These are phyloP conservation scores for Hesperia comma DNA, from an alignment of 2,888 invertebrate genomes.

Conservation along the genomic window DNA sequence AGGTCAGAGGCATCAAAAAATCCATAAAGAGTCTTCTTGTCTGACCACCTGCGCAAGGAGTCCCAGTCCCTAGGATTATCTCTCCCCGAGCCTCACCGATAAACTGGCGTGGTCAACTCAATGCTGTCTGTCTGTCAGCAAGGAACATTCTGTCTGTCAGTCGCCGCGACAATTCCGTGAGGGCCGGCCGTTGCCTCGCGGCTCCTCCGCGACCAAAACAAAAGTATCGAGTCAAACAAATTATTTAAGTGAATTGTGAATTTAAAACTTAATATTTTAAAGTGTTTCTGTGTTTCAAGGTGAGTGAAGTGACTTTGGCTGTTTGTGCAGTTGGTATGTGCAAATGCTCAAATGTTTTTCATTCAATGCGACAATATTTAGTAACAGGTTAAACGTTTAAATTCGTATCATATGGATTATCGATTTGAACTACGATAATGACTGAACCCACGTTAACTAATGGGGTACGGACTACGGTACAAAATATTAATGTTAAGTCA, in stretches of 20 bases:
- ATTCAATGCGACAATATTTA: slow-evolving; percentile 15
- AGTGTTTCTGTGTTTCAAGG: slow-evolving; percentile 16
- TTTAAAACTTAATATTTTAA: background rate
- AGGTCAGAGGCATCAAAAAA: too few relatives aligned
- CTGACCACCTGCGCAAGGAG: too few relatives aligned
- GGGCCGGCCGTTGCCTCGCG: slow-evolving; percentile 8
- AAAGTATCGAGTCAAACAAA: slow-evolving; percentile 22
- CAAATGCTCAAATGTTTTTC: background rate
- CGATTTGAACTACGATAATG: background rate
- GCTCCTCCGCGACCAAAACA: background rate
- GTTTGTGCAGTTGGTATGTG: background rate
- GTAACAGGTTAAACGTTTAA: slow-evolving; percentile 8
- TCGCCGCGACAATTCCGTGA: slow-evolving; percentile 21
- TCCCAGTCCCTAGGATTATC: too few relatives aligned
- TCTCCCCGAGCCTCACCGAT: too few relatives aligned
- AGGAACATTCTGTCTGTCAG: too few relatives aligned
- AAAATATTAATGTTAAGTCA: background rate
- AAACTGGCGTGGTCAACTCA: too few relatives aligned
- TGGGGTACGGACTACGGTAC: background rate
- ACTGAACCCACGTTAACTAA: background rate
- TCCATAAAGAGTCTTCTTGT: too few relatives aligned
- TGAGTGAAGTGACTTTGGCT: slow-evolving; percentile 12
- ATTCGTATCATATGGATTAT: slow-evolving; percentile 16
- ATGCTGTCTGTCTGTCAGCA: background rate
- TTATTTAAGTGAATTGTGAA: slow-evolving; percentile 28